phyloP scores from a whole-genome alignment of 2,888 invertebrate species.

The Lasiommata megera region DNA sequence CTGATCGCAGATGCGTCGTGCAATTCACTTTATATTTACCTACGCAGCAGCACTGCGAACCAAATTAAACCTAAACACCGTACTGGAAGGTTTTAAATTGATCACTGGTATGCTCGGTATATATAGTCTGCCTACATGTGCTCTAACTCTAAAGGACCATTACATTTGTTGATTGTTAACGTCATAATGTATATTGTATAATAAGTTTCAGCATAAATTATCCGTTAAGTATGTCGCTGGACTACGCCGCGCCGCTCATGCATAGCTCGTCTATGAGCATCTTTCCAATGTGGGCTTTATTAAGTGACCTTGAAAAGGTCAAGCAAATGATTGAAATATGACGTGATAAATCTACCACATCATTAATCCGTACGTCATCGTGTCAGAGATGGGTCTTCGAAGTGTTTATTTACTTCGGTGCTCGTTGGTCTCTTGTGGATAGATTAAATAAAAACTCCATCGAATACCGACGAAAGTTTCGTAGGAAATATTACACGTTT shows the following conservation, averaged over 20 bases:
- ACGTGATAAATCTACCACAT: neutral
- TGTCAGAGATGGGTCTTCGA: too few relatives aligned
- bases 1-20: too few relatives aligned
- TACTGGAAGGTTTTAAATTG: neutral
- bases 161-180: constrained; percentile 60
- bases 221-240: constrained; percentile 40
- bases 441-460: too few relatives aligned
- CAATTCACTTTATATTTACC: too few relatives aligned
- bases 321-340: neutral
- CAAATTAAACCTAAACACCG: too few relatives aligned
- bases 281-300: neutral
- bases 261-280: neutral
- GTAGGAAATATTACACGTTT: too few relatives aligned
- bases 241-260: neutral
- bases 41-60: too few relatives aligned
- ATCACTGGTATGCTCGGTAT: neutral
- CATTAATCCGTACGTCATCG: neutral
- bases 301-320: neutral
- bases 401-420: too few relatives aligned
- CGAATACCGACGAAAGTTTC: too few relatives aligned
- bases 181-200: constrained; percentile 52
- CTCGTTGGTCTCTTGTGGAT: too few relatives aligned
- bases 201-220: constrained; percentile 80
- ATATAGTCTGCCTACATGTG: neutral
- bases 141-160: constrained; percentile 52